Evolutionary conservation across 2,113 vertebrate genomes (phyloP).

Genomic region (Willisornis vidua): DNA sequence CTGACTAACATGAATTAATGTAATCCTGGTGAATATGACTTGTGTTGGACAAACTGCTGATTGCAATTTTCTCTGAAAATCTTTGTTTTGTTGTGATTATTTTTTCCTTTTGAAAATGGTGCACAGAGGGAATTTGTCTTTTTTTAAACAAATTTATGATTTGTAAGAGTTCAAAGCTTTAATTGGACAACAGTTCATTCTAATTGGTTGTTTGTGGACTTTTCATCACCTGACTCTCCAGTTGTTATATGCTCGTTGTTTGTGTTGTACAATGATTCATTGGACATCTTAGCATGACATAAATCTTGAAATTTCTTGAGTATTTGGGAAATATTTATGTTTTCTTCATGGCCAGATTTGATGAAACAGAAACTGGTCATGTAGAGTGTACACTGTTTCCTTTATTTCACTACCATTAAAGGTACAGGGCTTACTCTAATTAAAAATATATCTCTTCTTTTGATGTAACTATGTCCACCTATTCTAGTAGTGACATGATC

Average conservation of each 20-base stretch:
- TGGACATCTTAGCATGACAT: neutral
- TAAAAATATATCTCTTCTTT: neutral
- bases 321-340: neutral
- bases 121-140: neutral
- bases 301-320: neutral
- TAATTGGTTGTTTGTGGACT: neutral
- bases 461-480: neutral
- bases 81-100: neutral
- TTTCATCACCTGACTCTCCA: neutral
- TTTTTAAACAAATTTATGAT: neutral
- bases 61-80: neutral
- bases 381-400: neutral
- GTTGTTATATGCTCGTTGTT: neutral
- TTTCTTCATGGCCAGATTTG: neutral
- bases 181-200: neutral
- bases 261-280: neutral
- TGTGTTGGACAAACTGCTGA: neutral
- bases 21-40: neutral
- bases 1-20: neutral
- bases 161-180: neutral
- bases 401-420: neutral
- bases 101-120: neutral
- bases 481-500: neutral
- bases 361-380: neutral
- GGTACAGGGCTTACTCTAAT: neutral